Percentiles rank a stretch among this genome's conserved stretches.
These are phyloP conservation scores for Saguinus imperator DNA, from an alignment of 2,113 vertebrate species.

Conservation along the genomic window DNA sequence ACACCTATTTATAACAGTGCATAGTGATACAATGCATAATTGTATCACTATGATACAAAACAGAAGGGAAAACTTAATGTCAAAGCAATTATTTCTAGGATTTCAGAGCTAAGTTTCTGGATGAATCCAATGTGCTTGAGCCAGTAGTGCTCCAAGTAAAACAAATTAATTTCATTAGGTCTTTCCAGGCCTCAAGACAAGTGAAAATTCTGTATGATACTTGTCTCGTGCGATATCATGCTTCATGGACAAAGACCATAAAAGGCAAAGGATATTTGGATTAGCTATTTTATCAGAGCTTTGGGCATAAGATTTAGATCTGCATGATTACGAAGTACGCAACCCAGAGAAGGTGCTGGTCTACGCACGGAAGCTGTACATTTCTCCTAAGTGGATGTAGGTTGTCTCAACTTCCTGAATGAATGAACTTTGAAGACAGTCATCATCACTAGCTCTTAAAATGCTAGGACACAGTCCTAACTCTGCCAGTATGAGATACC, in stretches of 20 bases:
- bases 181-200: conserved; percentile 28
- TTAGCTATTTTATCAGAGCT: conserved; percentile 35
- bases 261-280: conserved; percentile 18
- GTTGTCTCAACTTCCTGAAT: conserved; percentile 12
- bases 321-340: background rate
- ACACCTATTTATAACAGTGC: conserved; percentile 4
- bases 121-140: background rate
- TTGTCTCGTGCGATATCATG: conserved; percentile 10
- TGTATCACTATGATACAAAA: conserved; percentile 29
- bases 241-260: background rate
- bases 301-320: conserved; percentile 18
- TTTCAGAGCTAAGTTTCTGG: conserved; percentile 30
- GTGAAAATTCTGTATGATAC: conserved; percentile 2
- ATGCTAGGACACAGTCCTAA: background rate
- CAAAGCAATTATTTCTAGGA: background rate
- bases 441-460: background rate
- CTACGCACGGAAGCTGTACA: background rate
- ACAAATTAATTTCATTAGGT: conserved; percentile 60
- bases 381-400: background rate
- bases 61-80: background rate
- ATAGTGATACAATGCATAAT: too few species aligned
- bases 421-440: background rate
- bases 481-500: background rate
- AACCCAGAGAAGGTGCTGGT: background rate
- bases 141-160: conserved; percentile 15